Evolutionary conservation across 2,888 invertebrate species (phyloP).

Genomic region (Galerucella calmariensis): DNA sequence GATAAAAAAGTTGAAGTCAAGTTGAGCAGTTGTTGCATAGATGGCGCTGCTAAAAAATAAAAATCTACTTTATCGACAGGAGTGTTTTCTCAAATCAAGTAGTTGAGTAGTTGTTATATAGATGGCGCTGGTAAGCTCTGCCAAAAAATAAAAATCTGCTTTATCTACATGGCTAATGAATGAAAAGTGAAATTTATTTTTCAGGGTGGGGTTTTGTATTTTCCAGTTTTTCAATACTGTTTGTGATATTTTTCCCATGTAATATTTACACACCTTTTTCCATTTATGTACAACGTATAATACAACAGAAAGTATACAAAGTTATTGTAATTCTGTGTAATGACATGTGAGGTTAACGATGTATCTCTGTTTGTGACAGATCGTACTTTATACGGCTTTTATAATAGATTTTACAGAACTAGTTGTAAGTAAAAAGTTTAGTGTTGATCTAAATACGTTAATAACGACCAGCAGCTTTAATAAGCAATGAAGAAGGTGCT

Average conservation of each 20-base stretch:
- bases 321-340: conserved; percentile 41
- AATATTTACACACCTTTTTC: conserved; percentile 14
- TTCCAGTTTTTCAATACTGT: conserved; percentile 41
- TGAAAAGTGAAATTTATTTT: conserved; percentile 49
- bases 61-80: conserved; percentile 29
- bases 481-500: conserved; percentile 38
- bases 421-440: conserved; percentile 11
- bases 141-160: conserved; percentile 25
- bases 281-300: conserved; percentile 7
- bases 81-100: no score
- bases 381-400: conserved; percentile 35
- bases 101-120: not conserved
- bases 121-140: not conserved
- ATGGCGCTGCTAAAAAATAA: conserved; percentile 11
- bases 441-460: conserved; percentile 7
- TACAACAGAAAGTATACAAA: conserved; percentile 22
- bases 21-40: not conserved
- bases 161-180: conserved; percentile 33
- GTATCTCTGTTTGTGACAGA: conserved; percentile 47
- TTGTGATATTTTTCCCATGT: conserved; percentile 39
- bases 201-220: conserved; percentile 53
- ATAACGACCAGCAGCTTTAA: conserved; percentile 7
- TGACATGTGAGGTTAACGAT: conserved; percentile 47
- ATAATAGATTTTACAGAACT: conserved; percentile 24
- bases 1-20: not conserved